These are phyloP conservation scores for Anoplius nigerrimus DNA, from an alignment of 2,888 invertebrate species.

Conservation along the genomic window DNA sequence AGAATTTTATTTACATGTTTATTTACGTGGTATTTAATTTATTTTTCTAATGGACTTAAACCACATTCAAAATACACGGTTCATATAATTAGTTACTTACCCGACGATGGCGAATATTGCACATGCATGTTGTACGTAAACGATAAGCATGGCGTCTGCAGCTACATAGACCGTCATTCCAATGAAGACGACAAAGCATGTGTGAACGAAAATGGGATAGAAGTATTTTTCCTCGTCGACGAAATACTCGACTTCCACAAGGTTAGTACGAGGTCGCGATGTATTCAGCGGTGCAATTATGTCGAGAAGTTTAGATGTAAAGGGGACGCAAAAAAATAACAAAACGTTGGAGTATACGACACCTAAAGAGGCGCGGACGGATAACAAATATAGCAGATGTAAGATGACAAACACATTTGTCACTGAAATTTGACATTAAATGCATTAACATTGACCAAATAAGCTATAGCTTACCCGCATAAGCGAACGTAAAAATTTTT, in stretches of 20 bases:
- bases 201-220: background rate
- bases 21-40: background rate
- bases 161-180: background rate
- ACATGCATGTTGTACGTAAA: slow-evolving; percentile 17
- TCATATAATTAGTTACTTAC: no score
- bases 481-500: background rate
- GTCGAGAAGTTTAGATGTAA: slow-evolving; percentile 14
- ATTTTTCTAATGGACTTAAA: no score
- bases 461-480: background rate
- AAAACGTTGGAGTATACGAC: slow-evolving; percentile 2
- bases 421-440: no score
- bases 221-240: slow-evolving; percentile 15
- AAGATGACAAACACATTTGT: no score
- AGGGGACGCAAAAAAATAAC: background rate
- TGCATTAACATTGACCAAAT: no score
- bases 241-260: slow-evolving; percentile 16
- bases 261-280: slow-evolving; percentile 11
- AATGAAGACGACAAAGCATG: background rate
- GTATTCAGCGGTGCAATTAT: slow-evolving; percentile 19
- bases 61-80: no score
- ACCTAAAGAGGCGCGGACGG: background rate
- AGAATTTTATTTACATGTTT: no score
- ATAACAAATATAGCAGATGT: background rate
- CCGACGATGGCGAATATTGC: slow-evolving; percentile 12
- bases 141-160: slow-evolving; percentile 8